Evolutionary conservation across 2,113 vertebrate genomes (phyloP).

Genomic region (Vidua chalybeata): DNA sequence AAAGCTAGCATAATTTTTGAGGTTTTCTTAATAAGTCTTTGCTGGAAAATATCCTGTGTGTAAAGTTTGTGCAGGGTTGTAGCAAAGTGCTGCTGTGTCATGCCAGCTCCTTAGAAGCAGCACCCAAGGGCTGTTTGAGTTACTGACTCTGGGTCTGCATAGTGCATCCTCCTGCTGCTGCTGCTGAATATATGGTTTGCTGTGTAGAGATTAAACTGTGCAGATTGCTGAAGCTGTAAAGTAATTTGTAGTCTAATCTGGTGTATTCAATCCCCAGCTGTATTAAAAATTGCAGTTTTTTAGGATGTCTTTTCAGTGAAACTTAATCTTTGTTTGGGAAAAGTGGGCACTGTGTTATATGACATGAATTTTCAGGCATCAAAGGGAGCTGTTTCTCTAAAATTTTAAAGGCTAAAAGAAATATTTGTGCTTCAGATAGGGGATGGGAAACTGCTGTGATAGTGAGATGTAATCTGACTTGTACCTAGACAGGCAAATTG

Average conservation of each 20-base stretch:
- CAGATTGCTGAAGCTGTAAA: not conserved
- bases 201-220: not conserved
- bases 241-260: not conserved
- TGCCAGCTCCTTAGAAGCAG: not conserved
- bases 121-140: not conserved
- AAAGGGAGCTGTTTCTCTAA: not conserved
- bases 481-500: not conserved
- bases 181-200: not conserved
- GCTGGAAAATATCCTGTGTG: not conserved
- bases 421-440: not conserved
- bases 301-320: not conserved
- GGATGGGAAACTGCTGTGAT: not conserved
- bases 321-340: not conserved
- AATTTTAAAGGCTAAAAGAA: not conserved
- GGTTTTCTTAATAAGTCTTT: not conserved
- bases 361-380: not conserved
- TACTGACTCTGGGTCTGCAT: not conserved
- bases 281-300: not conserved
- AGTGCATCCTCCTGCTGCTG: not conserved
- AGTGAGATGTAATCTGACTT: not conserved
- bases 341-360: not conserved
- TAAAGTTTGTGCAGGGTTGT: not conserved
- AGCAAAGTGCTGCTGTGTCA: not conserved
- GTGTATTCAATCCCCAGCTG: not conserved
- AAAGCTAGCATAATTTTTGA: not conserved